A percentile compares a stretch with the other conserved stretches of the same genome.
phyloP scores from a whole-genome alignment of 2,113 vertebrate species.

The Anarrhichthys ocellatus region DNA sequence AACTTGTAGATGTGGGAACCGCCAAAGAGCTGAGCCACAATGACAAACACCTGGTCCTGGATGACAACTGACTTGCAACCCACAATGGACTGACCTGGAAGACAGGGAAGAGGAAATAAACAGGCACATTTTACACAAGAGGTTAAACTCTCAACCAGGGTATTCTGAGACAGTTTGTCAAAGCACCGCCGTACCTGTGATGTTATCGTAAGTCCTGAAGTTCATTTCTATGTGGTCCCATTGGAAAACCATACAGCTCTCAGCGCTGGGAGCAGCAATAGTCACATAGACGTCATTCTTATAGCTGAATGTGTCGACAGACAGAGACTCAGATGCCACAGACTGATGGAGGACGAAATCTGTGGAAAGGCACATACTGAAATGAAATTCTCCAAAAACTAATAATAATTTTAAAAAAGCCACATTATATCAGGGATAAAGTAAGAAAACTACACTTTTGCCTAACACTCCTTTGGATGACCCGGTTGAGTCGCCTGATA shows the following conservation, averaged over 20 bases:
- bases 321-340: conserved; percentile 92
- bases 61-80: conserved; percentile 96
- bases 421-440: not conserved
- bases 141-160: not conserved
- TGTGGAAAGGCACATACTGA: conserved; percentile 71
- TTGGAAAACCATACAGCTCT: conserved; percentile 97
- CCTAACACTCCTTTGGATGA: not conserved
- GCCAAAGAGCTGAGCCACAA: conserved; percentile 97
- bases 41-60: conserved; percentile 95
- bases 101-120: not conserved
- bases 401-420: not conserved
- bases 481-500: not conserved
- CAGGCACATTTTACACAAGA: rapidly evolving
- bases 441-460: not conserved
- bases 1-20: conserved; percentile 98
- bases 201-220: conserved; percentile 98
- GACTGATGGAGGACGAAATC: conserved; percentile 96
- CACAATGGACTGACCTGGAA: conserved; percentile 95
- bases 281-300: conserved; percentile 97
- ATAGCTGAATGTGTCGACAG: conserved; percentile 94
- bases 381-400: not conserved
- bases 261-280: conserved; percentile 93
- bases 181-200: conserved; percentile 85
- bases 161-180: not conserved
- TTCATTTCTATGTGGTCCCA: conserved; percentile 99